These are phyloP conservation scores for Gasterosteus aculeatus DNA, from an alignment of 2,113 vertebrate genomes.

Conservation along the genomic window DNA sequence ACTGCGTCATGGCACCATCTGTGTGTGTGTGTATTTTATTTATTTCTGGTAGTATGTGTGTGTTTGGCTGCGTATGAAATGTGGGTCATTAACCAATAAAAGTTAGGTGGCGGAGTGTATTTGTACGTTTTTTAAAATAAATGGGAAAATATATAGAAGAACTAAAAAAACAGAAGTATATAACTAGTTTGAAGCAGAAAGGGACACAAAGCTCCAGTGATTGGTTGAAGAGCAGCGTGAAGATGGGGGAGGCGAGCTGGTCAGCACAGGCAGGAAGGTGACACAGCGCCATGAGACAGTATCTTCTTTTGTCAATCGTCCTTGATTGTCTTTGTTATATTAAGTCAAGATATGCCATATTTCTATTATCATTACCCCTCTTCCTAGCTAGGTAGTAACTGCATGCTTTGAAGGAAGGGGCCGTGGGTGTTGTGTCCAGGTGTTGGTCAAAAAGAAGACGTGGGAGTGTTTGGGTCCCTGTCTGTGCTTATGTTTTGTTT, in stretches of 20 bases:
- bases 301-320: background rate
- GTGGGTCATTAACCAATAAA: constrained; percentile 7
- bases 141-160: too few species aligned
- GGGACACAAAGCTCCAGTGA: too few species aligned
- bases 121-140: too few species aligned
- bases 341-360: background rate
- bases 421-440: constrained; percentile 36
- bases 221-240: too few species aligned
- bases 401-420: background rate
- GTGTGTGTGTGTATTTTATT: constrained; percentile 10
- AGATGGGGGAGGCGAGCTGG: too few species aligned
- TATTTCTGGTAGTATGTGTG: background rate
- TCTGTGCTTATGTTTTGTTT: too few species aligned
- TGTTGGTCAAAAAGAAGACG: constrained; percentile 42
- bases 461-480: background rate
- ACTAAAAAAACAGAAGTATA: too few species aligned
- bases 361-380: background rate
- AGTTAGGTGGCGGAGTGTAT: background rate
- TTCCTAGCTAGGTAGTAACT: background rate
- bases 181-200: too few species aligned
- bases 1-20: constrained; percentile 7
- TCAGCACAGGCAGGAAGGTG: too few species aligned
- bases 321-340: background rate
- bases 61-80: background rate
- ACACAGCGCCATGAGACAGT: too few species aligned